phyloP scores from a whole-genome alignment of 2,113 vertebrate genomes.

The Cyrtonyx montezumae region DNA sequence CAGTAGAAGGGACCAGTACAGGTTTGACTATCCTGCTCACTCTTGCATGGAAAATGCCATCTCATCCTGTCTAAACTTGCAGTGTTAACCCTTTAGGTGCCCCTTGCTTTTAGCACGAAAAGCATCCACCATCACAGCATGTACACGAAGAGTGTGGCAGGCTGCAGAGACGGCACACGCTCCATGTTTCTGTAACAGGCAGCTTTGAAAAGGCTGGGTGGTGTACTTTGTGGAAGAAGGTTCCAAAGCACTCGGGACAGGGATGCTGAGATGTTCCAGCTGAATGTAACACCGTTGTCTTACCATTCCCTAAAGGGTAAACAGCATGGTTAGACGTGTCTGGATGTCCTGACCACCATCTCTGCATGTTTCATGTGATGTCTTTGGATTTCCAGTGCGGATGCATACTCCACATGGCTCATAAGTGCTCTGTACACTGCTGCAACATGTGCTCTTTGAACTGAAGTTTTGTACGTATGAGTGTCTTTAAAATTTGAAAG shows the following conservation, averaged over 20 bases:
- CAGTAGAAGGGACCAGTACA: slow-evolving; percentile 76
- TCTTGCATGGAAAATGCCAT: slow-evolving; percentile 68
- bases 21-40: slow-evolving; percentile 74
- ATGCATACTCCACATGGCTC: not conserved
- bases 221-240: not conserved
- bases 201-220: not conserved
- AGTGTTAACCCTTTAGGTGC: slow-evolving; percentile 63
- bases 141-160: not conserved
- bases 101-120: slow-evolving; percentile 22
- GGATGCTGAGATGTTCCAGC: not conserved
- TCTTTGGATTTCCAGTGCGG: slow-evolving; percentile 23
- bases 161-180: not conserved
- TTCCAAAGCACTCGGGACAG: not conserved
- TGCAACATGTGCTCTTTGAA: not conserved
- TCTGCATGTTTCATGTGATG: slow-evolving; percentile 31
- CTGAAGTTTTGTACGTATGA: not conserved
- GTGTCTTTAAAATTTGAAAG: not conserved
- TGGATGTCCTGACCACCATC: slow-evolving; percentile 8
- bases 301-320: slow-evolving; percentile 7
- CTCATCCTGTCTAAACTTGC: slow-evolving; percentile 56
- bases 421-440: not conserved
- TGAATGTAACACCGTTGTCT: not conserved
- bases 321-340: slow-evolving; percentile 53
- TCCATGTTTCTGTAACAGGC: not conserved
- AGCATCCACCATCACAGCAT: not conserved